These are phyloP conservation scores for Microtus richardsoni DNA, from an alignment of 2,113 vertebrate species.

Conservation along the genomic window DNA sequence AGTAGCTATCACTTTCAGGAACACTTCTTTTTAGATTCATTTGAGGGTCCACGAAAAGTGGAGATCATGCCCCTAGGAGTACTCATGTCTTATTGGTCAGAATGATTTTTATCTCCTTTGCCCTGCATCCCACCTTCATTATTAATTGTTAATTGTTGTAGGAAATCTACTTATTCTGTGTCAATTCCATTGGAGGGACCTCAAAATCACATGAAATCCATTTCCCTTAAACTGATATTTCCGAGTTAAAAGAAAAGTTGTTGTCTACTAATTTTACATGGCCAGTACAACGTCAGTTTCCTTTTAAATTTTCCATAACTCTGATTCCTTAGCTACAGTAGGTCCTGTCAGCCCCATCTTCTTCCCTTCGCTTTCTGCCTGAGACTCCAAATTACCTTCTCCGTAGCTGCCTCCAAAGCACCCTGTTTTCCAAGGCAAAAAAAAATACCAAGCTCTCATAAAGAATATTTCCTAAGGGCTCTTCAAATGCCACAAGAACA, in stretches of 20 bases:
- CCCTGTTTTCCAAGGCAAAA: neutral
- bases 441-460: neutral
- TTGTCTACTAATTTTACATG: neutral
- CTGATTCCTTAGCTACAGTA: neutral
- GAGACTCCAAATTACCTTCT: conserved; percentile 19
- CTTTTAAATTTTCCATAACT: neutral
- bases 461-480: neutral
- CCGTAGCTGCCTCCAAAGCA: neutral
- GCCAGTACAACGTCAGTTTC: neutral
- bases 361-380: neutral
- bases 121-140: neutral
- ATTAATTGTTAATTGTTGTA: neutral
- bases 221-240: conserved; percentile 43
- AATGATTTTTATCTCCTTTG: neutral
- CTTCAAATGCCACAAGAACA: neutral
- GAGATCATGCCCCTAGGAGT: neutral
- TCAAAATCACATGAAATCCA: neutral
- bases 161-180: neutral
- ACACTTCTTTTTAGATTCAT: neutral
- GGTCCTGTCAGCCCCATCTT: neutral
- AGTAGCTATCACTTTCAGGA: neutral
- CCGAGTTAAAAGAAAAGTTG: neutral
- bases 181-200: neutral
- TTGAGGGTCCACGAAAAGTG: neutral
- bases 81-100: neutral